A percentile compares a stretch with the other conserved stretches of the same genome.
phyloP scores from a whole-genome alignment of 2,113 vertebrate species.

The Pontoporia blainvillei region DNA sequence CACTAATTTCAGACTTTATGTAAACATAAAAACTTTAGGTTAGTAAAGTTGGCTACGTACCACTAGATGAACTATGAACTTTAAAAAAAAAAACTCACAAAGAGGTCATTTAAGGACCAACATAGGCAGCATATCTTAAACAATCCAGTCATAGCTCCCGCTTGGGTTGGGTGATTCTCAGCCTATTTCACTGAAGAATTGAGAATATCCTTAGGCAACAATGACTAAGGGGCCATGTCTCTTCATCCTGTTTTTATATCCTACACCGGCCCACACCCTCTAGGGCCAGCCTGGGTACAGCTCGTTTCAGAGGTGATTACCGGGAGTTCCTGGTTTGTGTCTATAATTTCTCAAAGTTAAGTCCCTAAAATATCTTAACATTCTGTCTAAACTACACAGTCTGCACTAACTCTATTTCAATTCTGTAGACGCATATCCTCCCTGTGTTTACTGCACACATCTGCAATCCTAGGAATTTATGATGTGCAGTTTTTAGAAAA shows the following conservation, averaged over 20 bases:
- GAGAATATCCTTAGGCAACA: neutral
- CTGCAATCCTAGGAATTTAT: neutral
- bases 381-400: neutral
- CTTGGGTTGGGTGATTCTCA: neutral
- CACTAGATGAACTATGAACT: neutral
- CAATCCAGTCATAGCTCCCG: neutral
- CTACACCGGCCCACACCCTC: neutral
- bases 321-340: neutral
- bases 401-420: neutral
- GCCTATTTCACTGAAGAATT: neutral
- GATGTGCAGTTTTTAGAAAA: neutral
- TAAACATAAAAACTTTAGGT: neutral
- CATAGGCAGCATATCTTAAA: neutral
- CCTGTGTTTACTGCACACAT: neutral
- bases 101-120: neutral
- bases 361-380: neutral
- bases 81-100: neutral
- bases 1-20: neutral
- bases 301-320: neutral
- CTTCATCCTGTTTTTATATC: neutral
- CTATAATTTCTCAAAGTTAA: slow-evolving; percentile 40
- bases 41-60: neutral
- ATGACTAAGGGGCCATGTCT: neutral
- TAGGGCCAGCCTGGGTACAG: neutral
- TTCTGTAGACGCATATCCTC: neutral